A percentile compares a stretch with the other conserved stretches of the same genome.
Conservation (phyloP, 2,888 invertebrate genomes). For the Eupithecia subumbrata region DNA sequence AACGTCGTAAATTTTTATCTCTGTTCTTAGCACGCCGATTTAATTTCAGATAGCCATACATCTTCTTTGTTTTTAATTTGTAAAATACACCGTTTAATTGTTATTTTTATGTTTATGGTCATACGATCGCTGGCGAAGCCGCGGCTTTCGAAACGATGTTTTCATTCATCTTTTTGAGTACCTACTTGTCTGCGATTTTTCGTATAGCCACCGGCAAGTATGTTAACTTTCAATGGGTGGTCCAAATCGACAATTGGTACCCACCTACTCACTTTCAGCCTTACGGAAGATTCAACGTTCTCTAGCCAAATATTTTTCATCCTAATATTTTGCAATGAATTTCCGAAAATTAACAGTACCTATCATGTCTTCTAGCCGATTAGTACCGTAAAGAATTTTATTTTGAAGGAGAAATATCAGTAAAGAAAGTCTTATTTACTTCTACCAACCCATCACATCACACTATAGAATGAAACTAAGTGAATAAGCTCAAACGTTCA, state of each 20-base stretch:
- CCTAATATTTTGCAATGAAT: not conserved
- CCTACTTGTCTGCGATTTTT: not conserved
- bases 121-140: slow-evolving; percentile 6
- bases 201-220: not conserved
- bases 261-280: not conserved
- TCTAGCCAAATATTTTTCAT: not conserved
- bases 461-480: slow-evolving; percentile 6
- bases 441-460: slow-evolving; percentile 7
- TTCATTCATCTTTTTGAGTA: slow-evolving; percentile 3
- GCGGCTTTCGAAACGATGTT: not conserved
- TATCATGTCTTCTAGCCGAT: not conserved
- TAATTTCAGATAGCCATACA: slow-evolving; percentile 58
- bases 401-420: not conserved
- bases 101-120: slow-evolving; percentile 44
- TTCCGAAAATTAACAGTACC: not conserved
- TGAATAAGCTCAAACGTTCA: slow-evolving; percentile 17
- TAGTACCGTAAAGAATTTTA: not conserved
- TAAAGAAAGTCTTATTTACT: not conserved
- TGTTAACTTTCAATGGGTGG: not conserved
- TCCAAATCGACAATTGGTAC: not conserved
- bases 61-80: slow-evolving; percentile 54
- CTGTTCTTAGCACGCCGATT: slow-evolving; percentile 52
- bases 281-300: not conserved
- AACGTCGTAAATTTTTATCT: slow-evolving; percentile 59
- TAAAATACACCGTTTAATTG: slow-evolving; percentile 47